These are phyloP conservation scores for Falcunculus frontatus DNA, from an alignment of 2,113 vertebrate species.

Conservation along the genomic window DNA sequence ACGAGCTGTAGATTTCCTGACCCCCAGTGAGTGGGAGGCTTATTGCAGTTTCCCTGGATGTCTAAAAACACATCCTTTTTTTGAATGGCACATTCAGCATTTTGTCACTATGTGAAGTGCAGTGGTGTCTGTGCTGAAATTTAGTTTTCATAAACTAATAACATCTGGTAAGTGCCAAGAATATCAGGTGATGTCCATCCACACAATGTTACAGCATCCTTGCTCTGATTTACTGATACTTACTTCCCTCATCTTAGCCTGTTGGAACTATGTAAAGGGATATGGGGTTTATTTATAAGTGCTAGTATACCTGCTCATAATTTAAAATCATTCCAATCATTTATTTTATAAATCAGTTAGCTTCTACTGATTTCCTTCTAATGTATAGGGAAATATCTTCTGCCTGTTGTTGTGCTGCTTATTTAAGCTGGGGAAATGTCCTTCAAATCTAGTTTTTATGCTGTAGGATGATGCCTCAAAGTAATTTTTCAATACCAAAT, in stretches of 20 bases:
- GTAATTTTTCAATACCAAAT: background rate
- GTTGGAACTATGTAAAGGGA: background rate
- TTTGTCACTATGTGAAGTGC: background rate
- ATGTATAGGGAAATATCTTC: background rate
- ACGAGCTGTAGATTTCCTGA: background rate
- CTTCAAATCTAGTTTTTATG: background rate
- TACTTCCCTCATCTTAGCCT: background rate
- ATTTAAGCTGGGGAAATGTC: background rate
- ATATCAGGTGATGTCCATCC: background rate
- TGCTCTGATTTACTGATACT: background rate
- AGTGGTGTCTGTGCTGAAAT: background rate
- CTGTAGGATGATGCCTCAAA: background rate
- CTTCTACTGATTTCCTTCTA: background rate
- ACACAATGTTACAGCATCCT: background rate
- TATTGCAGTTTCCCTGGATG: background rate
- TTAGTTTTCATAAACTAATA: background rate
- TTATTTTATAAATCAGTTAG: background rate
- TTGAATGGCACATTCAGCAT: background rate
- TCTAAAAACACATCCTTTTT: background rate
- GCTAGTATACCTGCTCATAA: background rate
- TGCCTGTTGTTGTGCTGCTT: background rate
- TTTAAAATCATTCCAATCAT: background rate
- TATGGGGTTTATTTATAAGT: background rate
- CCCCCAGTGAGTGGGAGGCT: background rate
- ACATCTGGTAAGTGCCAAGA: background rate